These are phyloP conservation scores for Asteroscopus sphinx DNA, from an alignment of 2,888 invertebrate species.

Conservation along the genomic window DNA sequence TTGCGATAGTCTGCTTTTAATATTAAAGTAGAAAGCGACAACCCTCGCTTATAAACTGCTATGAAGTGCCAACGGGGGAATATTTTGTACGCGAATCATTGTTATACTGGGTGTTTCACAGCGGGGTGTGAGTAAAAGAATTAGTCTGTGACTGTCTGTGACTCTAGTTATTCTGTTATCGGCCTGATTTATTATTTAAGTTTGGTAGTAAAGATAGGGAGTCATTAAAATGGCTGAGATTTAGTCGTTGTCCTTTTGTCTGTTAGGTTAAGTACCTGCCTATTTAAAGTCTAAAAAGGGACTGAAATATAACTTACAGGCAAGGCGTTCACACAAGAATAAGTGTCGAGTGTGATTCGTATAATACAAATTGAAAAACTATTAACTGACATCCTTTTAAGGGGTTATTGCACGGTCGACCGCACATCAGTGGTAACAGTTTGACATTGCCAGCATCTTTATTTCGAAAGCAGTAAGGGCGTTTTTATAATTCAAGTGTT, in stretches of 20 bases:
- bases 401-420: too few relatives aligned
- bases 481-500: too few relatives aligned
- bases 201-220: slow-evolving; percentile 20
- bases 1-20: slow-evolving; percentile 48
- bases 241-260: slow-evolving; percentile 5
- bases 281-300: background rate
- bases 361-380: too few relatives aligned
- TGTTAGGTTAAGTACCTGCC: background rate
- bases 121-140: slow-evolving; percentile 19
- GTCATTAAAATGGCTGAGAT: slow-evolving; percentile 11
- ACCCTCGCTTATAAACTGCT: slow-evolving; percentile 32
- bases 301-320: too few relatives aligned
- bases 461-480: too few relatives aligned
- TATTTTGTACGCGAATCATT: slow-evolving; percentile 26
- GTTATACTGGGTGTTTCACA: slow-evolving; percentile 23
- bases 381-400: too few relatives aligned
- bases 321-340: too few relatives aligned
- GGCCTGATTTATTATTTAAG: slow-evolving; percentile 42
- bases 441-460: too few relatives aligned
- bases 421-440: too few relatives aligned
- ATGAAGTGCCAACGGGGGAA: slow-evolving; percentile 28
- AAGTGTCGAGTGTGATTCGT: too few relatives aligned
- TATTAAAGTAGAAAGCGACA: slow-evolving; percentile 50
- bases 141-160: slow-evolving; percentile 33
- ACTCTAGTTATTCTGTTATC: slow-evolving; percentile 37